These are phyloP conservation scores for Myzus persicae DNA, from an alignment of 1,140 invertebrate genomes.

Conservation along the genomic window DNA sequence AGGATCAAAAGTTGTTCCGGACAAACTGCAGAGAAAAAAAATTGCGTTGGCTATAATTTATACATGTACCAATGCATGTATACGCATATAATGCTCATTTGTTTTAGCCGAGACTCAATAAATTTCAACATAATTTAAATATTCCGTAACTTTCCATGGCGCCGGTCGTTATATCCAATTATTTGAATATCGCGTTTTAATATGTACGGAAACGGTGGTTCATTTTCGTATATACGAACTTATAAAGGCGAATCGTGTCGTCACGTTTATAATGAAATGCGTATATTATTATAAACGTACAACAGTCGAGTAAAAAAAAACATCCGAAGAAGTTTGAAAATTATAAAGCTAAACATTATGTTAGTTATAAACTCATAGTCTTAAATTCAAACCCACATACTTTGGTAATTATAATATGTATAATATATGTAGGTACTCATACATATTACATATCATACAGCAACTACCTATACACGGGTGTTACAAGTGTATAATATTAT, in stretches of 20 bases:
- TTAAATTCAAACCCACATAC: background rate
- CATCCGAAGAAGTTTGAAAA: background rate
- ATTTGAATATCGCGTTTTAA: background rate
- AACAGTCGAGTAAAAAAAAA: background rate
- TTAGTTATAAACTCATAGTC: background rate
- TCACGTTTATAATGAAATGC: conserved; percentile 1
- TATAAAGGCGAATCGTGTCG: conserved; percentile 13
- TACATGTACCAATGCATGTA: background rate
- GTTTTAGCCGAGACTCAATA: conserved; percentile 7
- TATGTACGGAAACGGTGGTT: background rate
- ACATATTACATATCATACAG: background rate
- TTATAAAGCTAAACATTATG: background rate
- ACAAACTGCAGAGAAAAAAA: background rate
- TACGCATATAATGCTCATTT: background rate
- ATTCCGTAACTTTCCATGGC: conserved; percentile 8
- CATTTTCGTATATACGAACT: background rate
- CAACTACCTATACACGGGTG: background rate
- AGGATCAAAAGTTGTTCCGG: background rate
- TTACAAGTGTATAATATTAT: background rate
- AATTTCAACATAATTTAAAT: background rate
- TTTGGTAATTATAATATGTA: background rate
- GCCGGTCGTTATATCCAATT: background rate
- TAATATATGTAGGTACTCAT: background rate
- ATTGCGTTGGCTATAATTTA: conserved; percentile 16
- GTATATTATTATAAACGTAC: too few species aligned